Evolutionary conservation across 2,888 invertebrate species (phyloP), one percentile per base, ranked within the genome.

Genomic region (Rutpela maculata): DNA sequence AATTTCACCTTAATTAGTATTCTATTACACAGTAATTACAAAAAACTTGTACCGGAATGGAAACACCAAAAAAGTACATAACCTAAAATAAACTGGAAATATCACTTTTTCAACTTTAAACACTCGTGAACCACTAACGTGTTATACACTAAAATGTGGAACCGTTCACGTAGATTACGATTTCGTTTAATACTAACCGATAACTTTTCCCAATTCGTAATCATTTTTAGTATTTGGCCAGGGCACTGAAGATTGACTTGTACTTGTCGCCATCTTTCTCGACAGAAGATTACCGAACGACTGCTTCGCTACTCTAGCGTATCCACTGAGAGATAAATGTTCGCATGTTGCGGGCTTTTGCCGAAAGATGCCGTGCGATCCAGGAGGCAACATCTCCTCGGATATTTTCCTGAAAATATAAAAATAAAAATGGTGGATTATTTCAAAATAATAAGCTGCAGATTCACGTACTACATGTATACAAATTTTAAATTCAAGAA

Each of bases 221-320:
- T 97, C 96, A 88, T 97, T 96, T 90, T 96, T 95, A 88, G 93
- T 94, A 91, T 97, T 98, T 82, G 98, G 95, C 98, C 98, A 98
- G 89, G 93, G 89, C 83, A 88, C 85, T 83, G 88, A 85, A 88
- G 90, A 88, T 86, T 91, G 91, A 83, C 91, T 90, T 86, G 90
- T 90, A 86, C 91, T 90, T 82, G 91, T 90, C 90, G 92, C 92
- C 92, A 93, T 92, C 91, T 93, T 93, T 89, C 91, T 91, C 82
- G 92, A 91, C 89, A 93, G 90, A 88, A 91, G 90, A 89, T 91
- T 91, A 86, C 89, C 89, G 88, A 90, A 89, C 82, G 89, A 89
- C 84, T 89, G 89, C 81, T 89, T 88, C 75, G 89, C 89, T 55
- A 88, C 90, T 84, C 88, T 87, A 76, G 89, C 90, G 82, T 89